Evolutionary conservation across 1,140 invertebrate species (phyloP), one percentile per base, ranked within the genome.

Genomic region (Drosophila murphyi): DNA sequence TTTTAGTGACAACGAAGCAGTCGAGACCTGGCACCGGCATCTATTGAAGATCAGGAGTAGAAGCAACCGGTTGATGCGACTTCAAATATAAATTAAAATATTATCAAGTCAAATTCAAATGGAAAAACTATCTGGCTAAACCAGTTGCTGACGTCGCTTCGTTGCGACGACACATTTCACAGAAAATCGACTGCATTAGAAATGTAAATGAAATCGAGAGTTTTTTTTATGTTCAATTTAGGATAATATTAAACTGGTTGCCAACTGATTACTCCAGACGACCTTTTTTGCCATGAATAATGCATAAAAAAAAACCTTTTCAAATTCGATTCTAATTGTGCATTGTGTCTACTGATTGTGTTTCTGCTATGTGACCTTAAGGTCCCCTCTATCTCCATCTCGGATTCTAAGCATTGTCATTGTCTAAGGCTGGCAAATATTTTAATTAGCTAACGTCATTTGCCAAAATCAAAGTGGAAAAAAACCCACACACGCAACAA

Each of bases 191-290:
- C 56, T 43, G 29, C 75, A 73, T 64, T 61, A 70, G 56, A 83
- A 76, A 75, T 87, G 78, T 72, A 90, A 90, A 90, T 72, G 82
- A 90, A 90, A 90, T 56, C 71, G 80, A 83, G 72, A 90, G 88
- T 80, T 67, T 43, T 41, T 41, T 28, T 31, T 32, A 20, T 31
- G 8, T 10, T 39, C 10, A 48, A 57, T 12, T 61, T 45, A 45
- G 48, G 41, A 41, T 61, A 47, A 54, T 20, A 7, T 41, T 12
- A 7, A 64, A 72, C 70, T 50, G 52, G 69, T 64, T 71, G 10
- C 29, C 20, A 10, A 48, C 29, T 50, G 55, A n/a, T 12, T 6
- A 43, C 34, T 65, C 12, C 4, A 47, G 41, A 45, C 39, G 50
- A 61, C 48, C 41, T 61, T 12, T 51, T 57, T 51, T 57, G 45